Conservation (phyloP, 1,140 invertebrate species). For the Zaprionus lachaisei region DNA sequence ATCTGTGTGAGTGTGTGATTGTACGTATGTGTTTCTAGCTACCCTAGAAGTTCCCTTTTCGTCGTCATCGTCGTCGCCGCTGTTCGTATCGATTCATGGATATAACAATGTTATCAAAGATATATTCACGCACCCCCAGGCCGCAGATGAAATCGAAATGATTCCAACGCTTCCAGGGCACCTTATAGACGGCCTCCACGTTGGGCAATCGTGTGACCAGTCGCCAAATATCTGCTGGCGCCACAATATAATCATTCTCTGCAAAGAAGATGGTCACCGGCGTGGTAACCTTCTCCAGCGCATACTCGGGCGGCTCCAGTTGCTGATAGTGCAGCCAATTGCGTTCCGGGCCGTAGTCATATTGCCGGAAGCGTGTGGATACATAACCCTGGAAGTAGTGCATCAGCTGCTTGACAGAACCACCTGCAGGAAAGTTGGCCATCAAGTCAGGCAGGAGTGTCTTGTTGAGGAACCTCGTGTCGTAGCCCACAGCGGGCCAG, state of each 20-base stretch:
- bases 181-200: constrained; percentile 83
- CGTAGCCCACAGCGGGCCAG: constrained; percentile 86
- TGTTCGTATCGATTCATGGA: constrained; percentile 81
- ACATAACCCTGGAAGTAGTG: constrained; percentile 85
- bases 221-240: constrained; percentile 87
- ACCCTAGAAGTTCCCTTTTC: neutral
- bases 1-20: no score
- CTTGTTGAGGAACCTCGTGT: constrained; percentile 84
- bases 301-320: constrained; percentile 86
- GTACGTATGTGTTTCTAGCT: no score
- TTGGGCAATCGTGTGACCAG: constrained; percentile 83
- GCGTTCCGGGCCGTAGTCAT: constrained; percentile 84
- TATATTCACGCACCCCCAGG: constrained; percentile 86
- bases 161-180: constrained; percentile 88
- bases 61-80: constrained; percentile 41
- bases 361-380: constrained; percentile 82
- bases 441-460: constrained; percentile 85
- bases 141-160: constrained; percentile 91
- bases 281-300: constrained; percentile 86
- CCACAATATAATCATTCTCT: constrained; percentile 87
- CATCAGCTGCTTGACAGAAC: constrained; percentile 85
- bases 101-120: constrained; percentile 86
- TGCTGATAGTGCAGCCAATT: constrained; percentile 86
- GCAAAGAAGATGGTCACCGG: constrained; percentile 88
- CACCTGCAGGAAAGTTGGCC: constrained; percentile 85